phyloP scores from a whole-genome alignment of 2,888 invertebrate genomes.

The Lysandra bellargus region DNA sequence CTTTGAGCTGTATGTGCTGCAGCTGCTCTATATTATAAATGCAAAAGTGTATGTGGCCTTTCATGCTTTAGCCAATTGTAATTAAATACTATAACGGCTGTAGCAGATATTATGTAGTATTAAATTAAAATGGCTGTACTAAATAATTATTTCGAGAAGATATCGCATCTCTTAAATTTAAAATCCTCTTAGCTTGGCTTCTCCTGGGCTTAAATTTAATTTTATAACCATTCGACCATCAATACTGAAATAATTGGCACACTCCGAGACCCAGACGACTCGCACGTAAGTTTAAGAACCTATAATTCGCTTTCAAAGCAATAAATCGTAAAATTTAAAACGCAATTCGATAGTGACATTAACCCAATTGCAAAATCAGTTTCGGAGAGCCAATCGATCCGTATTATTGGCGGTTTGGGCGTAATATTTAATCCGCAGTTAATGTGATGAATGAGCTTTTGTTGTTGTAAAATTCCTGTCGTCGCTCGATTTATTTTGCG shows the following conservation, averaged over 20 bases:
- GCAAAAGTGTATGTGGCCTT: neutral
- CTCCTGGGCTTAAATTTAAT: neutral
- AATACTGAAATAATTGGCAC: constrained; percentile 13
- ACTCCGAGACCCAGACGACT: constrained; percentile 2
- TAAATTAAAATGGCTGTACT: neutral
- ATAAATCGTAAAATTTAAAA: constrained; percentile 30
- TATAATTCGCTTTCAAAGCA: constrained; percentile 18
- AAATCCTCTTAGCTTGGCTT: neutral
- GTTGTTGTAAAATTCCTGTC: neutral
- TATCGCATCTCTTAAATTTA: neutral
- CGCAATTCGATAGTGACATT: constrained; percentile 38
- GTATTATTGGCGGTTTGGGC: constrained; percentile 8
- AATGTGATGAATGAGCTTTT: constrained; percentile 20
- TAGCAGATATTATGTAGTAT: too few relatives aligned
- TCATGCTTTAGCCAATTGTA: too few relatives aligned
- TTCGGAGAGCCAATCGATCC: constrained; percentile 20
- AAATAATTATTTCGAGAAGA: neutral
- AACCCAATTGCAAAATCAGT: constrained; percentile 36
- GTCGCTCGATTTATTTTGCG: constrained; percentile 5
- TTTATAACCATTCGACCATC: constrained; percentile 11
- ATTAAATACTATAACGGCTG: too few relatives aligned
- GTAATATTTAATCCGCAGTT: constrained; percentile 19
- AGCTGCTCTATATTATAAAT: neutral
- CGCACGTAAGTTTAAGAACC: neutral
- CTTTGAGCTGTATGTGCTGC: too few relatives aligned